Percentiles rank a stretch among this genome's conserved stretches.
Conservation (phyloP, 2,888 invertebrate species). For the Melipona beecheii region DNA sequence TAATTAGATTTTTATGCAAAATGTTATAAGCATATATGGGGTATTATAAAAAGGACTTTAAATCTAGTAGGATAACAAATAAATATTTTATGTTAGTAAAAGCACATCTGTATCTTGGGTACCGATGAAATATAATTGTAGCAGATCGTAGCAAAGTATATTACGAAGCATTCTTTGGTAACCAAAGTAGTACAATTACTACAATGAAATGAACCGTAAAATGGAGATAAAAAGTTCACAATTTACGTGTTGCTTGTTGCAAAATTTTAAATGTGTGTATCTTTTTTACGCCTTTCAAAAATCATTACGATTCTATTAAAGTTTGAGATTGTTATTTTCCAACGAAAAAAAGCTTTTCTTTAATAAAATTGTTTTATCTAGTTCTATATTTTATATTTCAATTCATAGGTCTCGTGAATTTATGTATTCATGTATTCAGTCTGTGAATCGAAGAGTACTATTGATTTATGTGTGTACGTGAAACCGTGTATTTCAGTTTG, state of each 20-base stretch:
- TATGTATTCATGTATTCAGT: slow-evolving; percentile 1
- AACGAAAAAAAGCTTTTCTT: background rate
- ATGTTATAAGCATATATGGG: background rate
- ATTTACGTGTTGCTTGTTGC: background rate
- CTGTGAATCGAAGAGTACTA: background rate
- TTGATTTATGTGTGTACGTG: background rate
- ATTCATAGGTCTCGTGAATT: background rate
- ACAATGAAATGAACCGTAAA: background rate
- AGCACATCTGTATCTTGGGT: too few relatives aligned
- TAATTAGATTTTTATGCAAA: background rate
- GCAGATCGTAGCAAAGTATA: too few relatives aligned
- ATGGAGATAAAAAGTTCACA: background rate
- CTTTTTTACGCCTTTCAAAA: background rate
- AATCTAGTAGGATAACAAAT: too few relatives aligned
- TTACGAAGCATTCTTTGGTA: too few relatives aligned
- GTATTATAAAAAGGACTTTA: too few relatives aligned
- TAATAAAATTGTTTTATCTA: background rate
- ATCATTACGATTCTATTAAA: background rate
- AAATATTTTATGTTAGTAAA: too few relatives aligned
- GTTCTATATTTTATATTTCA: background rate
- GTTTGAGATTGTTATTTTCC: background rate
- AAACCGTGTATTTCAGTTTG: background rate
- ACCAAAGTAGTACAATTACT: too few relatives aligned
- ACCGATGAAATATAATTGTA: too few relatives aligned
- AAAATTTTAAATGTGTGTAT: background rate